Evolutionary conservation across 2,113 vertebrate species (phyloP).

Genomic region (Paraplagusia blochii): DNA sequence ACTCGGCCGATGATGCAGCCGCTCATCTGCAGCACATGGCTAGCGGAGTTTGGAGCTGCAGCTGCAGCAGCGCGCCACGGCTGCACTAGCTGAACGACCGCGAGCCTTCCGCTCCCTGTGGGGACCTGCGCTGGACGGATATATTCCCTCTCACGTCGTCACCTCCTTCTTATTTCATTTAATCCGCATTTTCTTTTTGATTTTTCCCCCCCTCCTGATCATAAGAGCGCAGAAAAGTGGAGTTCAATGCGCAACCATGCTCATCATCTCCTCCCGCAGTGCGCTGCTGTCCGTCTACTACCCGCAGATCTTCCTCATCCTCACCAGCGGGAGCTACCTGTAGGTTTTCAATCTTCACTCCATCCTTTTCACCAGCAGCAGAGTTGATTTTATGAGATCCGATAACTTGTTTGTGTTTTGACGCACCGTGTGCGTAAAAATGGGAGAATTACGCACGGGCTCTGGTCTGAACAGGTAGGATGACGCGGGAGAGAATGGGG

Average conservation of each 20-base stretch:
- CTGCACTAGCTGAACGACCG: conserved; percentile 45
- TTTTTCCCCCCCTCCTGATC: conserved; percentile 21
- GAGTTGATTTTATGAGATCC: neutral
- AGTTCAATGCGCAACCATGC: conserved; percentile 85
- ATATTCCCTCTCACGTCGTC: conserved; percentile 6
- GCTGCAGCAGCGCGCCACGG: conserved; percentile 73
- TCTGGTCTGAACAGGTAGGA: too few relatives aligned
- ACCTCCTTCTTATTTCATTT: neutral
- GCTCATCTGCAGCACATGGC: conserved; percentile 73
- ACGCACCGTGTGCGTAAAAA: conserved; percentile 6
- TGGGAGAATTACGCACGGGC: conserved; percentile 29
- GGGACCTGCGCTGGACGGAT: conserved; percentile 58
- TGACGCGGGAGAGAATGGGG: too few relatives aligned
- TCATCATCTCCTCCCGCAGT: conserved; percentile 88
- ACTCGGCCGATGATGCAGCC: conserved; percentile 82
- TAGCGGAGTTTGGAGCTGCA: conserved; percentile 74
- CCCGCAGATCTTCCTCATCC: conserved; percentile 97
- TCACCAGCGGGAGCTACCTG: conserved; percentile 97
- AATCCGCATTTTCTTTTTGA: neutral
- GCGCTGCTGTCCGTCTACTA: conserved; percentile 94
- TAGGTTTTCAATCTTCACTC: conserved; percentile 72
- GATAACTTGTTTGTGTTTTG: neutral
- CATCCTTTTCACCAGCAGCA: neutral
- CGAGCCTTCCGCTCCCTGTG: conserved; percentile 7
- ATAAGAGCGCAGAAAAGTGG: conserved; percentile 48